Base-by-base conservation (phyloP, 2,113 vertebrate species). In the Nyctibius bracteatus region DNA sequence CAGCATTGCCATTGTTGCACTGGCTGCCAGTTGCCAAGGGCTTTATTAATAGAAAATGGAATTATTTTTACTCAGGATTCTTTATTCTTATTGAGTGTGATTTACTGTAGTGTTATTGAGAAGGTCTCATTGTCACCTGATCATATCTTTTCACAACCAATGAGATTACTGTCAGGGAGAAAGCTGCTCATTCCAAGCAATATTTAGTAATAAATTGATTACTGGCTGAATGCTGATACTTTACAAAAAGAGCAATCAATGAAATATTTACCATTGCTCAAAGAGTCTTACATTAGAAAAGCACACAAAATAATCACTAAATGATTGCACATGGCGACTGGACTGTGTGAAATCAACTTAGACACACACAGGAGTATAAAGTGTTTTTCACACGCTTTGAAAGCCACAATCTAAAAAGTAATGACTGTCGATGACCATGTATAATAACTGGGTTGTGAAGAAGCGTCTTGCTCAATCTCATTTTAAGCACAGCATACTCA, bases 141-240 rank as follows among this genome's bases (percentile, higher is more conserved):
- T 96, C 75, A 20, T 71, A 93, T 86, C 86, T 96, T 85, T 93
- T 92, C 93, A 72, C 79, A 68, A 72, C 77, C 31, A 12, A 47
- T 21, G 12, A 95, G 94, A 93, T 86, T 92, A 90, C 65, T 79
- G 37, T 86, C 57, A 77, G 25, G 79, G 47, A 95, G 81, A 97
- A 94, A 91, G 72, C 90, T 96, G 66, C 82, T 96, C 46, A 92
- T 85, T 94, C 88, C 73, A 91, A 88, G 79, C 49, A 95, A 92
- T 81, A 91, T 94, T 96, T 95, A 54, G 81, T 93, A 91, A 88
- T 89, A 92, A 91, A 95, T 73, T 96, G 81, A 95, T 92, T 93
- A 94, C 13, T 72, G 52, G 97, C 79, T 91, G 79, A 89, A 93
- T 71, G 70, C 74, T 96, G 92, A 81, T 97, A 65, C 89, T 98